These are phyloP conservation scores for Lepidurus packardi DNA, from an alignment of 1,140 invertebrate species.

Conservation along the genomic window DNA sequence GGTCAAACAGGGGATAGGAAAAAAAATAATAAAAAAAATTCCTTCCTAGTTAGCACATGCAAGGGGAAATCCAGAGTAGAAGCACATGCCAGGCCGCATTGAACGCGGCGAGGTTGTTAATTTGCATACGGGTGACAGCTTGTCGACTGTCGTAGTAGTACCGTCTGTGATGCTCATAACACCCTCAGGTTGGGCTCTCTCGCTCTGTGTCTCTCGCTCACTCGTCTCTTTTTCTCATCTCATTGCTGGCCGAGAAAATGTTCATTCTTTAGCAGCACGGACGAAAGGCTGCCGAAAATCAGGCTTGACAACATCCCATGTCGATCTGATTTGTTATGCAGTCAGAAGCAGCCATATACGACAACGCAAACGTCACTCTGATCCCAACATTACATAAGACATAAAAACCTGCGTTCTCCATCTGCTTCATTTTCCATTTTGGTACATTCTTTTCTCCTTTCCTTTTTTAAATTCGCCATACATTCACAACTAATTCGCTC, in stretches of 20 bases:
- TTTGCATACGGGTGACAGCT: slow-evolving; percentile 18
- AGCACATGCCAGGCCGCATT: background rate
- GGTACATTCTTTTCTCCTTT: background rate
- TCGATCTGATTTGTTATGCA: slow-evolving; percentile 1
- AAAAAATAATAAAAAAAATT: background rate
- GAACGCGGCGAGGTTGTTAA: background rate
- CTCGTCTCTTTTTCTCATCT: slow-evolving; percentile 11
- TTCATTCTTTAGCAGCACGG: background rate
- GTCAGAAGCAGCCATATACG: background rate
- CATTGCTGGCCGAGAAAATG: background rate
- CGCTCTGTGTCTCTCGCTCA: background rate
- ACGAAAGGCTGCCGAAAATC: background rate
- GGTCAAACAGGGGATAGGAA: background rate
- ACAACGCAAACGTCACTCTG: background rate
- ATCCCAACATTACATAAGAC: background rate
- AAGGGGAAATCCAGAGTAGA: background rate
- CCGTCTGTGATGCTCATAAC: background rate
- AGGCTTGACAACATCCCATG: background rate
- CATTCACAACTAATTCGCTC: too few species aligned
- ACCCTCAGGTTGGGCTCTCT: background rate
- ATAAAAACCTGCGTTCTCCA: background rate
- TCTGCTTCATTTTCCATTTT: background rate
- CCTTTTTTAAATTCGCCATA: background rate
- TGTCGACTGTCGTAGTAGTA: slow-evolving; percentile 8
- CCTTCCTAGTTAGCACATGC: background rate